Percentiles rank a stretch among this genome's conserved stretches.
Conservation (phyloP, 1,140 invertebrate species). For the Trichoplusia ni region DNA sequence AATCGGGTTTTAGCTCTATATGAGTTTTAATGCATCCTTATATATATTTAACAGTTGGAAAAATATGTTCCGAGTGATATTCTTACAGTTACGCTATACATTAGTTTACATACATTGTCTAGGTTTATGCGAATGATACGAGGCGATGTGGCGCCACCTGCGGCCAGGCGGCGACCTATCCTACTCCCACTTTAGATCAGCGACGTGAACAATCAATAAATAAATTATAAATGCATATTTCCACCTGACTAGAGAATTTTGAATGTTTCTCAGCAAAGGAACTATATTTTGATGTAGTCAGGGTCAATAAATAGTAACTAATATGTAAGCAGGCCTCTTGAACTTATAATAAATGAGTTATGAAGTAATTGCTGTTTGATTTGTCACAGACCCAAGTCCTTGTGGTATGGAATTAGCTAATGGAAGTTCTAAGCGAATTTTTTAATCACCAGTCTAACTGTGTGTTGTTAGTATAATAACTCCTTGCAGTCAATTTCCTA, state of each 20-base stretch:
- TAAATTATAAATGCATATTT: constrained; percentile 78
- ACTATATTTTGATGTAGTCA: constrained; percentile 24
- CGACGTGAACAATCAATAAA: constrained; percentile 45
- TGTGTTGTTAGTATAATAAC: no score
- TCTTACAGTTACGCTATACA: constrained; percentile 35
- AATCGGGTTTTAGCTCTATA: constrained; percentile 13
- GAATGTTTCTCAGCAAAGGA: constrained; percentile 41
- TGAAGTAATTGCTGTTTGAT: constrained; percentile 6
- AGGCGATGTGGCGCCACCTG: constrained; percentile 39
- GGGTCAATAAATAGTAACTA: constrained; percentile 5
- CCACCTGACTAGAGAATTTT: constrained; percentile 76
- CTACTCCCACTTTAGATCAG: no score
- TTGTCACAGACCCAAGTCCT: not conserved
- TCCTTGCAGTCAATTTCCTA: no score
- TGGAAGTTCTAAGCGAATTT: no score
- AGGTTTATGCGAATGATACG: constrained; percentile 71
- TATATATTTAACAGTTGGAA: constrained; percentile 32
- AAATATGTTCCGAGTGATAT: constrained; percentile 36
- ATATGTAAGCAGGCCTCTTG: constrained; percentile 3
- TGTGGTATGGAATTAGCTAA: no score
- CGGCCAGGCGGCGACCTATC: no score
- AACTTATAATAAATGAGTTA: constrained; percentile 16
- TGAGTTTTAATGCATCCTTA: constrained; percentile 47
- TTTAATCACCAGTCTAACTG: no score
- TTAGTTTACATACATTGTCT: constrained; percentile 30